Base-by-base conservation (phyloP, 2,888 invertebrate species). In the Cantharis rustica region DNA sequence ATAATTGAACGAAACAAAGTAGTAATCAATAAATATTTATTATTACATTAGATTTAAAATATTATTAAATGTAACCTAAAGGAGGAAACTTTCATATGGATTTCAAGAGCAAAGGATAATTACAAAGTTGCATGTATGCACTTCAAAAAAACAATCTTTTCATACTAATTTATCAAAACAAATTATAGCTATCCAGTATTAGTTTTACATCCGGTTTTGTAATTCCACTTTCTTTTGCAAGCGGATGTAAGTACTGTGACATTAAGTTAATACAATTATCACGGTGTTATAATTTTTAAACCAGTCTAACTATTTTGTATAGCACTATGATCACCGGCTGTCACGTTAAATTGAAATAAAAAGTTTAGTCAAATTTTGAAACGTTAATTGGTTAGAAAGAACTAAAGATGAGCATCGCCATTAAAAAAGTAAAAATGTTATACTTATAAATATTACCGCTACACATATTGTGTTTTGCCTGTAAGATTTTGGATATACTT, bases 171-270 rank as follows among this genome's bases (percentile, higher is more conserved):
- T n/a, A 47, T 47, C n/a, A n/a, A 47, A 47, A 47, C 47, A 47
- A 47, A n/a, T 47, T 47, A 47, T 47, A 47, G 47, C n/a, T 47
- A 47, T 47, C 47, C 47, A 47, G 47, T 47, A 47, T 47, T 47
- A 9, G 64, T 66, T 66, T 66, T 66, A 23, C n/a, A 20, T 66
- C 64, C 64, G 64, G 17, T 23, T 23, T 66, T 20, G 64, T 66
- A 66, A 66, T 66, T 66, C 64, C 64, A 66, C 64, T 66, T 66
- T 66, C 64, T 66, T 66, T 66, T 66, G 23, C 64, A 66, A 66
- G 64, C 64, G 64, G 64, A 66, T 66, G 15, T 66, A 66, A 66
- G 64, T 23, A 66, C 64, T n/a, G 47, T 47, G 47, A 47, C 47
- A 47, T 47, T 47, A 47, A 47, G 47, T 47, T 47, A 47, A 47